Base-by-base conservation (phyloP, 35 echinoderm and acorn worm genomes). In the Heliocidaris tuberculata region DNA sequence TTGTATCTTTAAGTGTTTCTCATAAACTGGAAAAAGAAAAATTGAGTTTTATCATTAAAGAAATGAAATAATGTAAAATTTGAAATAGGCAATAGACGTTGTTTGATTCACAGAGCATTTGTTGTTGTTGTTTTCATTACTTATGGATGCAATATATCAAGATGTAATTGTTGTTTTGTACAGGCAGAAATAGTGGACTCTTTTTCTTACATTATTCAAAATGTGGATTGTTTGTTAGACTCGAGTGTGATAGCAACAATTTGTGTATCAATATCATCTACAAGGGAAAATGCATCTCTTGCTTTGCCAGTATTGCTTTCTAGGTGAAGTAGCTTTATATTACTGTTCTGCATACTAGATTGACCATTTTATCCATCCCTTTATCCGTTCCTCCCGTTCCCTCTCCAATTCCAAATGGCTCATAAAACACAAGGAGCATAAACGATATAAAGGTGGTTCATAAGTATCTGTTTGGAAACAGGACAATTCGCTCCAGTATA, bases 31-130 rank as follows among this genome's bases (percentile, higher is more conserved):
- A 89, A 19, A 89, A 89, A 9, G 24, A 30, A 88, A 88, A 88
- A 89, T 89, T 48, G 31, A 89, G 87, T 89, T 48, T 89, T 32
- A 1, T 27, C 8, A n/a, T 13, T 30, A 50, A 93, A 30, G 30
- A 93, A 93, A 93, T 93, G 91, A 93, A 93, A 93, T 93, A 93
- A 93, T 59, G 27, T 93, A 59, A 93, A 5, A 93, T 93, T 31
- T 31, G 50, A 93, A 93, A 93, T 93, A 93, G 91, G 91, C 91
- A 93, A 93, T 93, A 93, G 91, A 93, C n/a, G 13, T 93, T 54
- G 42, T 30, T 89, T 93, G 47, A 59, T 52, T 93, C 50, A 93
- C 91, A 56, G 29, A 93, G 91, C 91, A 54, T 93, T 93, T 93
- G 31, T 30, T 93, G 31, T 49, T 93, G 48, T 49, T 93, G 48